Percentiles rank a stretch among this genome's conserved stretches.
These are phyloP conservation scores for Pipistrellus nathusii DNA, from an alignment of 2,797 vertebrate genomes.

Conservation along the genomic window DNA sequence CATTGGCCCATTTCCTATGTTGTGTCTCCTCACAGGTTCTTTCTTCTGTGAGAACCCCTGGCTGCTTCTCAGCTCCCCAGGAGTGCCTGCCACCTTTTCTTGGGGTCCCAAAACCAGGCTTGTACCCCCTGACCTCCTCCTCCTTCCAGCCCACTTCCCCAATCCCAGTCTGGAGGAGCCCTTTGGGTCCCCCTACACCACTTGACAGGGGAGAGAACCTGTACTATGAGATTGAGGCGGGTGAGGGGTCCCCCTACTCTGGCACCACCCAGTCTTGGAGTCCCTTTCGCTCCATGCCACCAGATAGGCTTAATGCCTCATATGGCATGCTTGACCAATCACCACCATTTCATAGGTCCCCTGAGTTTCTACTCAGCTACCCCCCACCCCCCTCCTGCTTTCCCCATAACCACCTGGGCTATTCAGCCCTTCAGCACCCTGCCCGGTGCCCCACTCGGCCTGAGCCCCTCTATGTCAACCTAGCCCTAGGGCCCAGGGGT, in stretches of 20 bases:
- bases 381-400: conserved; percentile 78
- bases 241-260: conserved; percentile 83
- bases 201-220: conserved; percentile 87
- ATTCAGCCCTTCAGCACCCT: conserved; percentile 77
- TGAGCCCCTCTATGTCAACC: conserved; percentile 91
- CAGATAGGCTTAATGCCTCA: conserved; percentile 83
- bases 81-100: conserved; percentile 76
- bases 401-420: conserved; percentile 85
- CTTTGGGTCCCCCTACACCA: conserved; percentile 41
- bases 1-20: conserved; percentile 1
- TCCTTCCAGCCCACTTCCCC: conserved; percentile 78
- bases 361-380: conserved; percentile 75
- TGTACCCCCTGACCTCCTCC: conserved; percentile 69
- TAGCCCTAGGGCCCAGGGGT: conserved; percentile 82
- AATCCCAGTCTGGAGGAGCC: conserved; percentile 71
- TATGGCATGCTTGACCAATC: conserved; percentile 83
- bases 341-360: conserved; percentile 81
- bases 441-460: conserved; percentile 64
- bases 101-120: conserved; percentile 74
- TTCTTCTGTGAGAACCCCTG: not conserved
- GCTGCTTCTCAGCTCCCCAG: conserved; percentile 67
- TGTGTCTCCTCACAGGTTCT: conserved; percentile 72
- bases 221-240: conserved; percentile 89
- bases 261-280: conserved; percentile 83
- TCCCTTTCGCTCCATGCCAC: conserved; percentile 77